These are phyloP conservation scores for Rousettus leschenaultii DNA, from an alignment of 2,113 vertebrate species.

Conservation along the genomic window DNA sequence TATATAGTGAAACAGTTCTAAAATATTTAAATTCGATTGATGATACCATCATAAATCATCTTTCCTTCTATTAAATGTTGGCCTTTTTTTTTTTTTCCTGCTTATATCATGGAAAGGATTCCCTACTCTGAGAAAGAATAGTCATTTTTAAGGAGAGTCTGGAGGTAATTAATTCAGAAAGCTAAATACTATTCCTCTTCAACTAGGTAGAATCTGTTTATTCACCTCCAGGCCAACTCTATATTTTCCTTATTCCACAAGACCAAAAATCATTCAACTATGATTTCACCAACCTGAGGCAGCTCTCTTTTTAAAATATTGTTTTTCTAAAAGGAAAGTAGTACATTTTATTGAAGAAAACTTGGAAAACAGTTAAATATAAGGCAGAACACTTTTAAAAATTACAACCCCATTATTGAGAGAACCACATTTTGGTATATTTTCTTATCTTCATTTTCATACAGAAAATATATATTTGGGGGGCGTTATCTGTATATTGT, in stretches of 20 bases:
- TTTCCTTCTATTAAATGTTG: conserved; percentile 35
- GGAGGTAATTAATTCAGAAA: conserved; percentile 57
- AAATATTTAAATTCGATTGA: conserved; percentile 1
- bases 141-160: conserved; percentile 58
- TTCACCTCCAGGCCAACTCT: conserved; percentile 13
- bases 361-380: not conserved
- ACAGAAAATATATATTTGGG: not conserved
- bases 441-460: not conserved
- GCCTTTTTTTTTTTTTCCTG: not conserved
- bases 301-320: conserved; percentile 15
- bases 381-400: not conserved
- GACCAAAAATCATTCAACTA: not conserved
- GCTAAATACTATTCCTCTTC: not conserved
- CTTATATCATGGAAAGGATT: conserved; percentile 51
- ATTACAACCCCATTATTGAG: not conserved
- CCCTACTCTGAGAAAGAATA: conserved; percentile 48
- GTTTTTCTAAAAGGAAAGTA: conserved; percentile 28
- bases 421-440: not conserved
- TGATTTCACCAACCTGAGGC: not conserved
- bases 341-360: not conserved
- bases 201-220: not conserved
- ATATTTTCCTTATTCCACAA: not conserved
- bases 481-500: not conserved
- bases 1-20: not conserved
- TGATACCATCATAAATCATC: conserved; percentile 17